Evolutionary conservation across 2,797 vertebrate genomes (phyloP), one percentile per base, ranked within the genome.

Genomic region (Rhinophrynus dorsalis): DNA sequence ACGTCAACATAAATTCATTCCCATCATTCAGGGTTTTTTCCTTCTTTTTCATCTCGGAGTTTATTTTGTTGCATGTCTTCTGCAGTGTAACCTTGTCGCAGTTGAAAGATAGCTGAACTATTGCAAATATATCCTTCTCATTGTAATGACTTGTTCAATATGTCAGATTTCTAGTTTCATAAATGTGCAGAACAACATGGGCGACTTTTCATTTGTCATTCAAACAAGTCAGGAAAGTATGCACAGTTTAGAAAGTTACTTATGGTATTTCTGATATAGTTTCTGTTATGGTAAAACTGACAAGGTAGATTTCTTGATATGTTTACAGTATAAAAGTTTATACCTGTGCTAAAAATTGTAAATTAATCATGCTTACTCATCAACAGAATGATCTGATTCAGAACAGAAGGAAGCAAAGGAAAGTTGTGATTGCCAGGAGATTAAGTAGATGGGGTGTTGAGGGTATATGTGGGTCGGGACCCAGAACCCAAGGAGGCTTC

Each of bases 61-160:
- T 58, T 65, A 72, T 72, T 65, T 58, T 72, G 54, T 44, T 66
- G 54, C 55, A 57, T 72, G 69, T 59, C 52, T 65, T 48, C 33
- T 42, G 20, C 54, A 40, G 54, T 51, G 54, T 65, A 72, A 72
- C 69, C 69, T 66, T 72, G 69, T 65, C 69, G 45, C 47, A 18
- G 29, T 72, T 72, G 54, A 72, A 72, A 66, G 69, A 72, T 65
- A 65, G 61, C 45, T 72, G 69, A 72, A 72, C 61, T 72, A 72
- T 64, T 64, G 68, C 68, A 72, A 47, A 64, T 54, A 70, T 63
- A 69, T 71, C 24, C 50, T 64, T 29, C 33, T 38, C 68, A 15
- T 10, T 51, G 32, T 71, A 57, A 71, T 64, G 52, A 65, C 54
- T 72, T 72, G 55, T 51, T 72, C 61, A 72, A 59, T 64, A 64